Evolutionary conservation across 2,113 vertebrate genomes (phyloP), one percentile per base, ranked within the genome.

Genomic region (Podocnemis expansa): DNA sequence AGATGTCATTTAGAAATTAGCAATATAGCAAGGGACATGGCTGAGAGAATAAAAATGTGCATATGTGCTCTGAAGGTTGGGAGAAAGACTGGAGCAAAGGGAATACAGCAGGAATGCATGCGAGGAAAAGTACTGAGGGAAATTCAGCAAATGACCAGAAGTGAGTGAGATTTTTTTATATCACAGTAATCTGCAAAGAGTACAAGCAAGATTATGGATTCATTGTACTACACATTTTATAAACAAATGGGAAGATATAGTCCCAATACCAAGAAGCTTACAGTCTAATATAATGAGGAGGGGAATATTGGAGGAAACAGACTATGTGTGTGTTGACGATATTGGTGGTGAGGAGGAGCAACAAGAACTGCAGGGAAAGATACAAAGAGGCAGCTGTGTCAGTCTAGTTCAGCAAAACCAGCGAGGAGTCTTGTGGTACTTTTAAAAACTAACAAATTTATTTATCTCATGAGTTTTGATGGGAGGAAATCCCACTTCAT

Each of bases 1-100:
- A 95, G 78, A 87, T 93, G 95, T 90, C 94, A 95, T 67, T 95
- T 75, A 96, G 93, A n/a, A 55, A 47, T n/a, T 16, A 47, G 34
- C 10, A 17, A 17, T 10, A 38, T 9, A 54, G 41, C 29, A 10
- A 4, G 70, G 13, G 89, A 95, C 88, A 84, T 11, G 31, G 90
- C 81, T 52, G 79, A 82, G 85, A 78, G 27, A 19, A 54, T 67
- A 60, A 73, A 82, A 92, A 93, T 47, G 31, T 54, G 34, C 31
- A 0, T 1, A 13, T 3, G 13, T 3, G 0, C 38, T 56, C 56
- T 29, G 41, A 93, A 90, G 93, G 31, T 41, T 12, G 19, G 0
- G 0, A 31, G 31, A 38, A 34, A 70, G 17, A 38, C 10, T 38
- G 9, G 9, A 34, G 34, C 19, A n/a, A 34, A 10, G 31, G 63